Conservation (phyloP, 2,113 vertebrate species). For the Alexandromys fortis region DNA sequence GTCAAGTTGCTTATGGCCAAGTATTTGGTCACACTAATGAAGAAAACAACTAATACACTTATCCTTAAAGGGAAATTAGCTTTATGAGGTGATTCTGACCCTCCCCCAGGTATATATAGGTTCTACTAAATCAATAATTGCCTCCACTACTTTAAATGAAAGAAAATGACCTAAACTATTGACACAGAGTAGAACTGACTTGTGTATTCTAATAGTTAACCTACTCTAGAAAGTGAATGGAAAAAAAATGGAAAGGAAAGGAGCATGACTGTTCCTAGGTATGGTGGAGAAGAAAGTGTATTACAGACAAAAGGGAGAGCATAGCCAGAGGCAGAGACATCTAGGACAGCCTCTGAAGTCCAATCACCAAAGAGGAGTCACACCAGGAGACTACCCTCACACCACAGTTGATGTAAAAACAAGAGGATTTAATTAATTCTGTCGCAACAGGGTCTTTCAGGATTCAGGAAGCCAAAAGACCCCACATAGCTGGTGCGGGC, state of each 20-base stretch:
- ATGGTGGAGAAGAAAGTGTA: not conserved
- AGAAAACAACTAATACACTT: not conserved
- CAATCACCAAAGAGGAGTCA: too few species aligned
- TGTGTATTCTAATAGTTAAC: not conserved
- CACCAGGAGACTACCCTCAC: too few species aligned
- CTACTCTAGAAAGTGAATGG: not conserved
- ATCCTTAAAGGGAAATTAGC: not conserved
- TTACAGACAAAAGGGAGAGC: not conserved
- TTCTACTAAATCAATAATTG: constrained; percentile 20
- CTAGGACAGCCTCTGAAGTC: not conserved
- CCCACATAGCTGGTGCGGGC: too few species aligned
- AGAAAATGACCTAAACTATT: not conserved
- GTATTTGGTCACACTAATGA: not conserved
- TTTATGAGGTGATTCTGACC: not conserved
- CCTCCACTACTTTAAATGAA: constrained; percentile 15
- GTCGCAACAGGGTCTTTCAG: too few species aligned
- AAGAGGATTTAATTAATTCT: too few species aligned
- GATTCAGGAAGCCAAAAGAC: too few species aligned
- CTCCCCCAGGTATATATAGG: not conserved
- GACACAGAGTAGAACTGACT: not conserved
- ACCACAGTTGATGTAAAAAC: too few species aligned
- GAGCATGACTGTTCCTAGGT: not conserved
- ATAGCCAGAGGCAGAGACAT: not conserved
- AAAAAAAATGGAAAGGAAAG: not conserved
- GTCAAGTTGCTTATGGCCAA: not conserved